Conservation (phyloP, 2,797 vertebrate genomes). For the Urocyon cinereoargenteus region DNA sequence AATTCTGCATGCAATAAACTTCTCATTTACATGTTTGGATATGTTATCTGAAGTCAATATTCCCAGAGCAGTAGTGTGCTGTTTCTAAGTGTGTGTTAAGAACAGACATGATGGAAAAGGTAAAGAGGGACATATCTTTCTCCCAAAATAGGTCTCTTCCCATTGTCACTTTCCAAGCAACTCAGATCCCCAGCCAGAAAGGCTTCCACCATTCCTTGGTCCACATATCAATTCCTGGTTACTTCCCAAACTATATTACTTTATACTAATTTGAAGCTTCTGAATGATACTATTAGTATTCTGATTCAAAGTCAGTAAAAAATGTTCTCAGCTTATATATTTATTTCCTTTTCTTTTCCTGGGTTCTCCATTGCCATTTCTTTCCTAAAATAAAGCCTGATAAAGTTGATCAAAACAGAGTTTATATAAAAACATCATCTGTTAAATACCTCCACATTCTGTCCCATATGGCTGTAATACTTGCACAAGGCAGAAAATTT, state of each 20-base stretch:
- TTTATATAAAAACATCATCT: constrained; percentile 8
- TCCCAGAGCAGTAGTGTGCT: neutral
- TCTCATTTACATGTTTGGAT: neutral
- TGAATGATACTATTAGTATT: neutral
- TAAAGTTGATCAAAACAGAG: constrained; percentile 18
- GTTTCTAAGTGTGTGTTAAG: neutral
- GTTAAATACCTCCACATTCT: constrained; percentile 18
- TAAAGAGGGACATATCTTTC: neutral
- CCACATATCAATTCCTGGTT: neutral
- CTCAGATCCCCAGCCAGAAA: neutral
- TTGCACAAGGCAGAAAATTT: neutral
- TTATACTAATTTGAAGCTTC: constrained; percentile 13
- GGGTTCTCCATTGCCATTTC: neutral
- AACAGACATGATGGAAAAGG: neutral
- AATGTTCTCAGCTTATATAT: neutral
- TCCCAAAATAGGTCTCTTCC: neutral
- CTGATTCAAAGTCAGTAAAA: constrained; percentile 5
- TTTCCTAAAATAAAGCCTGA: neutral
- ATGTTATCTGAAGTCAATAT: constrained; percentile 30
- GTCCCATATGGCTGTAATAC: neutral
- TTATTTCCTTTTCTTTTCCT: neutral
- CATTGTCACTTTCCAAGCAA: neutral
- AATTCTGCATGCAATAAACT: neutral
- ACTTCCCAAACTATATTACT: neutral
- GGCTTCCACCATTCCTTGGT: neutral